Evolutionary conservation across 2,797 vertebrate genomes (phyloP), one percentile per base, ranked within the genome.

Genomic region (Cichlasoma orientale): DNA sequence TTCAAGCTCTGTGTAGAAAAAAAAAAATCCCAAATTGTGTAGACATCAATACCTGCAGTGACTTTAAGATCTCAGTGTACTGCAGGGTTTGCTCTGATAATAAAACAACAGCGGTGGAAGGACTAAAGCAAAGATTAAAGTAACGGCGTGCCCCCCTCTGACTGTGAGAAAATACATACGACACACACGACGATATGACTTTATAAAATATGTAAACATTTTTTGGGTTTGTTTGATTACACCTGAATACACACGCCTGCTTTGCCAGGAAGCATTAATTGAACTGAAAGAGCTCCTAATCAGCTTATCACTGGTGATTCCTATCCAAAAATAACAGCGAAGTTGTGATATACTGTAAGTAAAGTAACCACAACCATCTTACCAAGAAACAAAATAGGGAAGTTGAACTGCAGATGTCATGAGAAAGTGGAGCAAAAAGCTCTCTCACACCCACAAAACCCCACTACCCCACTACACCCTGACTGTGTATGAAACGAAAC

Each of bases 21-120:
- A 76, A 47, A 44, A 12, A 44, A 44, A 5, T 9, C 38, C 41
- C 6, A 50, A 50, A 50, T 18, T 29, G 38, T 50, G 25, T 41
- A 68, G 63, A 68, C 41, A 68, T 50, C 54, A 74, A n/a, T 38
- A 52, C 23, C 56, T 74, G 57, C 80, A 59, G 27, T 83, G 74
- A 75, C 70, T 63, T 63, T 27, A 63, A 44, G 21, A 63, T 25
- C 41, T 63, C 8, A 4, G 23, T 44, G 59, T 44, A 11, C 4
- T 68, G 63, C 47, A 38, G 66, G 47, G 61, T 74, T 44, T 69
- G 33, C 38, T 75, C 56, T 23, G 61, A 70, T 59, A 31, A 38
- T 38, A 63, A 82, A 70, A 61, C 57, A 56, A 1, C 71, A 71
- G 41, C 36, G 52, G 56, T 12, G 16, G 31, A 19, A 66, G 41